Conservation (phyloP, 1,140 invertebrate species). For the Littorina saxatilis region DNA sequence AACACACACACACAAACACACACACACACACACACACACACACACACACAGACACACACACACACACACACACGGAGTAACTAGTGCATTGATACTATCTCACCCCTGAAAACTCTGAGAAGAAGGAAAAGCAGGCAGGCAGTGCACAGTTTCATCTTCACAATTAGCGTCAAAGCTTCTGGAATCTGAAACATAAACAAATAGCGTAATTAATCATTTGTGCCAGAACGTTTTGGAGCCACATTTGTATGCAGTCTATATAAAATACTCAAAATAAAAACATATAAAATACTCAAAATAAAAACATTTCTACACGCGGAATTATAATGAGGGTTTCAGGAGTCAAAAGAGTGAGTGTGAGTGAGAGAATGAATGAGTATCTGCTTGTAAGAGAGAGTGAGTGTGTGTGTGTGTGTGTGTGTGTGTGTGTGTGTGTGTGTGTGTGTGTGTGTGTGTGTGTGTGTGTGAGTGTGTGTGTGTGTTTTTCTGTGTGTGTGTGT, state of each 20-base stretch:
- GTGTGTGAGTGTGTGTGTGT: too few species aligned
- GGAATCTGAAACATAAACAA: too few species aligned
- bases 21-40: not conserved
- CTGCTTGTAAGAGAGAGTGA: not conserved
- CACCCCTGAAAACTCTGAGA: not conserved
- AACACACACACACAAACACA: too few species aligned
- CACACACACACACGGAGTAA: too few species aligned
- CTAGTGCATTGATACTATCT: not conserved
- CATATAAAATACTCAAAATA: too few species aligned
- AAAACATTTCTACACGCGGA: not conserved
- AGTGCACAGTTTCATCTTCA: too few species aligned
- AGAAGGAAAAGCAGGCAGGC: not conserved
- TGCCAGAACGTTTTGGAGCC: too few species aligned
- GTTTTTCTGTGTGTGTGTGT: too few species aligned
- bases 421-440: slow-evolving; percentile 11
- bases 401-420: not conserved
- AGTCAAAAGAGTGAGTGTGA: not conserved
- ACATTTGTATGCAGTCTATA: too few species aligned
- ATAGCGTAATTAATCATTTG: too few species aligned
- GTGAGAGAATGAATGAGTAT: not conserved
- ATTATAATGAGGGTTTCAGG: not conserved
- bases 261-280: too few species aligned
- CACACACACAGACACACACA: not conserved
- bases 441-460: not conserved
- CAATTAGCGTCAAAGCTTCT: too few species aligned